Evolutionary conservation across 64 coral and sea anemone species (phyloP).

Genomic region (Stichodactyla mertensii): DNA sequence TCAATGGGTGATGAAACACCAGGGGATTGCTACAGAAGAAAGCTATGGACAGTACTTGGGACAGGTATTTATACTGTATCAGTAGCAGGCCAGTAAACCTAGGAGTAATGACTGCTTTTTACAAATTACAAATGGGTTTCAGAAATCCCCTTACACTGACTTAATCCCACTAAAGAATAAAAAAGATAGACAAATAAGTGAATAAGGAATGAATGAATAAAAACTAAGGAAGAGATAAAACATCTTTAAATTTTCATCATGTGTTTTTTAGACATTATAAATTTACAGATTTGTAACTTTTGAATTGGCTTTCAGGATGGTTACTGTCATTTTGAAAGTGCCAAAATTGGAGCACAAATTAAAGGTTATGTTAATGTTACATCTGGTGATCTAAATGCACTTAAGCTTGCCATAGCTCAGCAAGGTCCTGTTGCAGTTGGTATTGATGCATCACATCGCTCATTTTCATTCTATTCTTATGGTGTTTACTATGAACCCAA

Average conservation of each 20-base stretch:
- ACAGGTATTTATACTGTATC: slow-evolving; percentile 22
- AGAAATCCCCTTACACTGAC: no score
- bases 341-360: slow-evolving; percentile 71
- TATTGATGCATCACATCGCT: slow-evolving; percentile 96
- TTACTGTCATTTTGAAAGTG: slow-evolving; percentile 55
- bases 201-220: no score
- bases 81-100: neutral
- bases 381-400: slow-evolving; percentile 63
- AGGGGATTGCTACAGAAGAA: slow-evolving; percentile 76
- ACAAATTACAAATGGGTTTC: no score
- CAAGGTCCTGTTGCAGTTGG: slow-evolving; percentile 80
- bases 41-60: slow-evolving; percentile 88
- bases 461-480: slow-evolving; percentile 92
- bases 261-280: neutral
- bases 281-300: neutral
- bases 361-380: slow-evolving; percentile 82
- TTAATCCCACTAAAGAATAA: neutral
- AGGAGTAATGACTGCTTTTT: no score
- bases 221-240: no score
- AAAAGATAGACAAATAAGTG: neutral
- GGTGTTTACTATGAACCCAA: slow-evolving; percentile 97
- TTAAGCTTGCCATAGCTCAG: slow-evolving; percentile 85
- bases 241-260: no score
- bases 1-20: slow-evolving; percentile 88
- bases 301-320: slow-evolving; percentile 48